Percentiles rank a stretch among this genome's conserved stretches.
These are phyloP conservation scores for Mormyrus iriodes DNA, from an alignment of 2,113 vertebrate species.

Conservation along the genomic window DNA sequence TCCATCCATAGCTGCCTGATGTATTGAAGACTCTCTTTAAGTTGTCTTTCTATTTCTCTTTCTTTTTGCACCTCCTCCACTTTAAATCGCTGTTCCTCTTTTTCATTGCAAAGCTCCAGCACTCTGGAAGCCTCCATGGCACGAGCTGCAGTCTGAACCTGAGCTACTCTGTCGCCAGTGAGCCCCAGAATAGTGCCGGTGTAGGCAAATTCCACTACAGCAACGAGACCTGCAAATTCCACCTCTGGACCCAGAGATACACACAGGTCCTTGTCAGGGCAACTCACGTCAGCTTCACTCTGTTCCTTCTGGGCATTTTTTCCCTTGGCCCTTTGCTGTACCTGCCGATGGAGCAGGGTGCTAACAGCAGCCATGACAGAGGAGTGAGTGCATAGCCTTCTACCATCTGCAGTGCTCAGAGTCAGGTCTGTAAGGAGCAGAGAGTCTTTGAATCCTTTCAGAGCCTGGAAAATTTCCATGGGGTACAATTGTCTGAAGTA, in stretches of 20 bases:
- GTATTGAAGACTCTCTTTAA: conserved; percentile 51
- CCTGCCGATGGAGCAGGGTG: conserved; percentile 41
- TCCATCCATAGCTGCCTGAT: conserved; percentile 57
- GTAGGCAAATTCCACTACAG: conserved; percentile 76
- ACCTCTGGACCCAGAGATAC: conserved; percentile 38
- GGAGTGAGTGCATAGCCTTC: conserved; percentile 49
- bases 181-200: conserved; percentile 53
- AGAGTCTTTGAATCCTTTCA: conserved; percentile 51
- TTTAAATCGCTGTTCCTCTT: background rate
- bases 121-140: conserved; percentile 60
- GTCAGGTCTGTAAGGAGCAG: conserved; percentile 57
- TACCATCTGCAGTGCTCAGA: conserved; percentile 40
- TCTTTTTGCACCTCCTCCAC: background rate
- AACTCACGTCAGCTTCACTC: background rate
- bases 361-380: conserved; percentile 65
- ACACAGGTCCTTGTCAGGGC: background rate
- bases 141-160: conserved; percentile 56
- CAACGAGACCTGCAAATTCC: conserved; percentile 51
- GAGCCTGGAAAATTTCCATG: conserved; percentile 47
- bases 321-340: conserved; percentile 16
- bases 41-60: conserved; percentile 45
- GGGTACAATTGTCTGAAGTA: conserved; percentile 43
- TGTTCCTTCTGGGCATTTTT: background rate
- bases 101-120: conserved; percentile 47
- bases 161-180: conserved; percentile 17